Evolutionary conservation across 2,797 vertebrate species (phyloP), one percentile per base, ranked within the genome.

Genomic region (Ceryle rudis): DNA sequence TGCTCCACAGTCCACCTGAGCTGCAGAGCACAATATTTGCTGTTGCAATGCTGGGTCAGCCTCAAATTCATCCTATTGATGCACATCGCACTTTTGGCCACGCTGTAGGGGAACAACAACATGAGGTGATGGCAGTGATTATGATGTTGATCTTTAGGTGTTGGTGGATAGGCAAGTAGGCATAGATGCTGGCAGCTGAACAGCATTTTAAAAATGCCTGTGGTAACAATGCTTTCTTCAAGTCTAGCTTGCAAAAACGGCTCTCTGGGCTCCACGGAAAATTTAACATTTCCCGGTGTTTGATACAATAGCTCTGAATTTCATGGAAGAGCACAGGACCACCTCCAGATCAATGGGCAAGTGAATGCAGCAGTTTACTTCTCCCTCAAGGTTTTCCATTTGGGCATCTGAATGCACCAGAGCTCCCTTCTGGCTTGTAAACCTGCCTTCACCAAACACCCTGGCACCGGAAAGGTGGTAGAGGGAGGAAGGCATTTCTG

Each of bases 311-410:
- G 29, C 46, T 86, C 70, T 64, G 21, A 71, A 64, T 29, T 41
- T 29, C 42, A 71, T 0, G 1, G 41, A 73, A 18, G 28, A 35
- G 5, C 19, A 16, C 14, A 65, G 28, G 8, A 25, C 10, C 3
- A 14, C 25, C 41, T 73, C 33, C 25, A 14, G 39, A 70, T 16
- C 9, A 62, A 67, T n/a, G 8, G 3, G 6, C 9, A 37, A 70
- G n/a, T 0, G 0, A 47, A 60, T 14, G 20, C 18, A 73, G 47
- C 1, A 2, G 28, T 44, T 79, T 25, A 58, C 6, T 37, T 86
- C 37, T 66, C 20, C 39, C n/a, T 75, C 51, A 54, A 26, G 14
- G 6, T 18, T 88, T 77, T 55, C 14, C 62, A 6, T 77, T 14
- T 66, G n/a, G 16, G 11, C 25, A 58, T 39, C n/a, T 73, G 33